Percentiles rank a stretch among this genome's conserved stretches.
These are phyloP conservation scores for Cataglyphis altisquamis DNA, from an alignment of 2,888 invertebrate species.

Conservation along the genomic window DNA sequence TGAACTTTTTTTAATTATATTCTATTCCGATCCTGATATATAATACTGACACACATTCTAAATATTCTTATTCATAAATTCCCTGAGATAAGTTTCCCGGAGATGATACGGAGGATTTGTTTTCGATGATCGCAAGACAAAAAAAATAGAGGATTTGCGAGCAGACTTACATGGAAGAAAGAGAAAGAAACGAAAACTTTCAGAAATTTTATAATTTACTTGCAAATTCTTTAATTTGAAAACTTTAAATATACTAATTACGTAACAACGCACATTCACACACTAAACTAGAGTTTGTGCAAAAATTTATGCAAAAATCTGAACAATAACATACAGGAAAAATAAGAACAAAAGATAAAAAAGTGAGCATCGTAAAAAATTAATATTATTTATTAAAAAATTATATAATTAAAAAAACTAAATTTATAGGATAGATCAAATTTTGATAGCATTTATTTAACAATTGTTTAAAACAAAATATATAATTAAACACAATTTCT, in stretches of 20 bases:
- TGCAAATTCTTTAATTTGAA: constrained; percentile 49
- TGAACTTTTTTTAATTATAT: not conserved
- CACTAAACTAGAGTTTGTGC: not conserved
- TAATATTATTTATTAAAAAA: not conserved
- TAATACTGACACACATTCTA: constrained; percentile 3
- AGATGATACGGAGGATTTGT: constrained; percentile 11
- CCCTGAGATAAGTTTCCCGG: not conserved
- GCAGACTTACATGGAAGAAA: constrained; percentile 22
- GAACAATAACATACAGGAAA: not conserved
- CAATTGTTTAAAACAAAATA: not conserved
- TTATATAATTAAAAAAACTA: not conserved
- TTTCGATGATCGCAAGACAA: constrained; percentile 21
- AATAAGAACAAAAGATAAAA: not conserved
- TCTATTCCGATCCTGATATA: not conserved
- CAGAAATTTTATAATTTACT: constrained; percentile 54
- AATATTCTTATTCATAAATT: constrained; percentile 27
- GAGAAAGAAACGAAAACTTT: constrained; percentile 7
- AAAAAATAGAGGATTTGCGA: constrained; percentile 33
- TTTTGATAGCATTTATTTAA: not conserved
- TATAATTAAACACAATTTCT: not conserved
- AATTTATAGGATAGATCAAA: not conserved
- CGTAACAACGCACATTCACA: not conserved
- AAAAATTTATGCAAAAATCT: not conserved
- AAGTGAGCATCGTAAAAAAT: not conserved
- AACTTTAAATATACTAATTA: constrained; percentile 42